A percentile compares a stretch with the other conserved stretches of the same genome.
Evolutionary conservation across 2,797 vertebrate species (phyloP).

Genomic region (Anniella stebbinsi): DNA sequence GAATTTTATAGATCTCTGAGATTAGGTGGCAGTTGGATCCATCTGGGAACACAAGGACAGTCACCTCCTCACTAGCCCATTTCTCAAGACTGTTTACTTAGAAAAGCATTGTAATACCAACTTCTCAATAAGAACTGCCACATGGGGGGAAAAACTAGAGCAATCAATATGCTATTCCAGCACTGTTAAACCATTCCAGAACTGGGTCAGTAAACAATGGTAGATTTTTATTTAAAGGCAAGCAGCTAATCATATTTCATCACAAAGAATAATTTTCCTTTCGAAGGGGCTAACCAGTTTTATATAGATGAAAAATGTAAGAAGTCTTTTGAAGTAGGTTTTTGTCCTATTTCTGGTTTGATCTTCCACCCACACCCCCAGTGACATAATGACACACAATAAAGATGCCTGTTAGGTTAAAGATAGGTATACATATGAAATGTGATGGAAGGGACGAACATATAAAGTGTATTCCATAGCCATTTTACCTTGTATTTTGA

Average conservation of each 20-base stretch:
- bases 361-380: background rate
- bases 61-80: background rate
- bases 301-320: background rate
- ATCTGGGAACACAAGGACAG: background rate
- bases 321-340: background rate
- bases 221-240: constrained; percentile 52
- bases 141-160: constrained; percentile 18
- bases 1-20: background rate
- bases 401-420: background rate
- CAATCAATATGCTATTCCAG: constrained; percentile 49
- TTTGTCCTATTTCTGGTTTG: background rate
- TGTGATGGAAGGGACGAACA: background rate
- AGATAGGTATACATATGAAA: background rate
- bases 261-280: constrained; percentile 34
- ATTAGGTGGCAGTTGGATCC: background rate
- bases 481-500: background rate
- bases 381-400: background rate
- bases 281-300: constrained; percentile 15
- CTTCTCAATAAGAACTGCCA: constrained; percentile 14
- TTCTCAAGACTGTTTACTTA: background rate
- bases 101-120: constrained; percentile 15
- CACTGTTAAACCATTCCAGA: background rate
- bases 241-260: constrained; percentile 45
- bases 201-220: constrained; percentile 20
- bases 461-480: background rate